Evolutionary conservation across 2,888 invertebrate species (phyloP).

Genomic region (Zygogramma bicolorata): DNA sequence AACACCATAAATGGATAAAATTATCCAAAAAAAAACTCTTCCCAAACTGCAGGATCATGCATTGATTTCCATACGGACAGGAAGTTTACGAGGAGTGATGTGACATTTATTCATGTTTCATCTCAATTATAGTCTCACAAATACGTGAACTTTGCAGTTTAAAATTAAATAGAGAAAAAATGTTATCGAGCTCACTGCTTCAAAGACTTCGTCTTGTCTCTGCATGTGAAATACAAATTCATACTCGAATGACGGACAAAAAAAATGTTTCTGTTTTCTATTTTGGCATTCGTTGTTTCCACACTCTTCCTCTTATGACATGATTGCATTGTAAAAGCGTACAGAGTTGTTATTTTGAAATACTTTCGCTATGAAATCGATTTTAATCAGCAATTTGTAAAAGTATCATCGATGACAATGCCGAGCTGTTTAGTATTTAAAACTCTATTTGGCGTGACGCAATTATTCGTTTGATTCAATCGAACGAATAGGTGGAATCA

Average conservation of each 20-base stretch:
- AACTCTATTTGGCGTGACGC: slow-evolving; percentile 14
- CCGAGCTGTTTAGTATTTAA: slow-evolving; percentile 30
- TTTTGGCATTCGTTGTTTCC: neutral
- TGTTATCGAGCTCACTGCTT: too few species aligned
- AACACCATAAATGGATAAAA: too few species aligned
- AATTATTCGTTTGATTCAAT: slow-evolving; percentile 3
- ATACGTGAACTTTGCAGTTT: too few species aligned
- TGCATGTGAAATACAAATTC: neutral
- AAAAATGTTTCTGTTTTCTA: neutral
- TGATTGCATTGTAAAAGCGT: slow-evolving; percentile 23
- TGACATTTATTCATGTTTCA: too few species aligned
- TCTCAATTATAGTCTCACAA: too few species aligned
- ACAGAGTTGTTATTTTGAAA: slow-evolving; percentile 23
- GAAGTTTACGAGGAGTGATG: too few species aligned
- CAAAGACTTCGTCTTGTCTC: too few species aligned
- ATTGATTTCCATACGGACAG: too few species aligned
- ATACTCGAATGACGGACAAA: neutral
- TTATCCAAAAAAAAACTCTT: too few species aligned
- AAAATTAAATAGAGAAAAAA: too few species aligned
- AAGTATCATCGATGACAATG: slow-evolving; percentile 34
- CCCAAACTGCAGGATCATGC: too few species aligned
- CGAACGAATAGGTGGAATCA: neutral
- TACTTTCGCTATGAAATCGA: slow-evolving; percentile 37
- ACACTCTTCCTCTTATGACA: slow-evolving; percentile 19
- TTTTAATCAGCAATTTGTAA: slow-evolving; percentile 44